phyloP scores from a whole-genome alignment of 1,140 invertebrate genomes.

The Teleogryllus occipitalis region DNA sequence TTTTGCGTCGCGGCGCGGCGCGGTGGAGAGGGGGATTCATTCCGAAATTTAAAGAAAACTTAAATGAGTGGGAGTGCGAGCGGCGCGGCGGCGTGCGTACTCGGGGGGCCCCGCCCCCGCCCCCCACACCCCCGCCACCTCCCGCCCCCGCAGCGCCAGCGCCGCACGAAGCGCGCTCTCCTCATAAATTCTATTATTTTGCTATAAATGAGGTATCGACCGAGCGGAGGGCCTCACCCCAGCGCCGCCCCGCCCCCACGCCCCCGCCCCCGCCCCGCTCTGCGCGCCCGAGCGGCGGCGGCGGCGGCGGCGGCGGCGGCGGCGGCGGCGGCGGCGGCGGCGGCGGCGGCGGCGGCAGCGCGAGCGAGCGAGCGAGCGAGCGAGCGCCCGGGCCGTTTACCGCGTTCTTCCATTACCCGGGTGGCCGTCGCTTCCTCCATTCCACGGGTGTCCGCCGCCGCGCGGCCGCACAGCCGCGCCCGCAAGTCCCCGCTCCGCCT shows the following conservation, averaged over 20 bases:
- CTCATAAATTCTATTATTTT: conserved; percentile 26
- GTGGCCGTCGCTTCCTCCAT: not conserved
- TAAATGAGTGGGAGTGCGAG: not conserved
- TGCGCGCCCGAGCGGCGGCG: not conserved
- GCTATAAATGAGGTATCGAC: conserved; percentile 26
- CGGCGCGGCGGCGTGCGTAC: no score
- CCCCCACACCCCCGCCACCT: no score
- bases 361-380: no score
- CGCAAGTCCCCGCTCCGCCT: not conserved
- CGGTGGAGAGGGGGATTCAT: no score
- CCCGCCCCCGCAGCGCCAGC: not conserved
- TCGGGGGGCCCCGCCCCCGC: no score
- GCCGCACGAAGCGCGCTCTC: not conserved
- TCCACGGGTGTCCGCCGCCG: not conserved
- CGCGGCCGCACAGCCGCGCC: not conserved
- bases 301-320: no score
- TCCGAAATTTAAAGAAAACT: no score
- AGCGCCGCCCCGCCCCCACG: not conserved
- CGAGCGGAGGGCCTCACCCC: not conserved
- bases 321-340: no score
- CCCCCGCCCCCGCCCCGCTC: not conserved
- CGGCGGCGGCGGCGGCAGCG: not conserved
- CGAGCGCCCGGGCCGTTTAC: not conserved
- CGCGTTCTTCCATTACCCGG: not conserved
- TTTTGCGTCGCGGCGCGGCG: no score